Evolutionary conservation across 2,888 invertebrate species (phyloP), one percentile per base, ranked within the genome.

Genomic region (Phytoseiulus persimilis): DNA sequence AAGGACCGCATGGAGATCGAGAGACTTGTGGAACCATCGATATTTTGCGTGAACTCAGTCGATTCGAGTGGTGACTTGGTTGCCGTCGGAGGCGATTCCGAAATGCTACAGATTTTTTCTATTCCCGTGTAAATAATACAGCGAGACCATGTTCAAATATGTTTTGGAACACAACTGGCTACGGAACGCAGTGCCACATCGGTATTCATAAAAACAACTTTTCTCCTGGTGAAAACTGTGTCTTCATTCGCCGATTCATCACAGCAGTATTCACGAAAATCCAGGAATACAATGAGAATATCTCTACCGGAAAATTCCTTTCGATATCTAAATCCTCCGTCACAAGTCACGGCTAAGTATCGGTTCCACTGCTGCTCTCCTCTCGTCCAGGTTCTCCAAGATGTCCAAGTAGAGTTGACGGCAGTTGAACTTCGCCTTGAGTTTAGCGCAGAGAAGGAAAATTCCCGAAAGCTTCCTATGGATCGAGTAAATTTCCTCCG

Each of bases 401-500:
- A 97, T 95, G 18, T 96, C 95, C 45, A 95, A 94, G 93, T 97
- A 98, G 93, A 96, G 95, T n/a, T 94, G 94, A 46, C 95, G 94
- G 92, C 98, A 98, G 91, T 95, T 95, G 92, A 98, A 94, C 91
- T 95, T 94, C 0, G 96, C 95, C 92, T 95, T 95, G 90, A 99
- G 94, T 92, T 97, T 97, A 0, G 97, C 95, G 92, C 98, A 98
- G 0, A 99, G 94, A 33, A 99, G 93, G 93, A 98, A 99, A 28
- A 97, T 95, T 0, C 99, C 99, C 0, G 99, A 97, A 89, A 99
- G 94, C 93, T 99, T 99, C 90, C 99, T 94, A 93, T 99, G 99
- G 32, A 99, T 94, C 0, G 99, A 99, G 93, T 99, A 99, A 91
- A 98, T 97, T 93, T 99, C 99, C 93, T 99, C 98, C 0, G 99